phyloP scores from a whole-genome alignment of 2,113 vertebrate genomes.

The Erinaceus europaeus region DNA sequence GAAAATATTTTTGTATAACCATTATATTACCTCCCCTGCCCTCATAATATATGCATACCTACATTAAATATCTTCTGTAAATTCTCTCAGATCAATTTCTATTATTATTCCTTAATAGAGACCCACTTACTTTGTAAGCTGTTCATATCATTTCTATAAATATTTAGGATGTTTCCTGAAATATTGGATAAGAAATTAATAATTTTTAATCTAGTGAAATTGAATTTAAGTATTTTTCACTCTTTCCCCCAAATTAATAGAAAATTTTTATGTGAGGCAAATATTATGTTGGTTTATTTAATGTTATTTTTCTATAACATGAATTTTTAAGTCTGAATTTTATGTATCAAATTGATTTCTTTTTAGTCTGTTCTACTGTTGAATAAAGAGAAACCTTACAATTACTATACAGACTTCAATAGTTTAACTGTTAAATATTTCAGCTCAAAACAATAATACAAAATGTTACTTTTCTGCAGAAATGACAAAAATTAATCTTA shows the following conservation, averaged over 20 bases:
- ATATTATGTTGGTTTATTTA: conserved; percentile 32
- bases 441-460: conserved; percentile 48
- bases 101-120: conserved; percentile 15
- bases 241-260: not conserved
- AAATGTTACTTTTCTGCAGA: conserved; percentile 28
- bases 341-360: conserved; percentile 48
- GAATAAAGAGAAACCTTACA: conserved; percentile 18
- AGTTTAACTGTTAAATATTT: conserved; percentile 49
- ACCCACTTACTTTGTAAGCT: conserved; percentile 21
- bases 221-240: conserved; percentile 31
- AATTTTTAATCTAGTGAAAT: conserved; percentile 42
- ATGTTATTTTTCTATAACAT: conserved; percentile 21
- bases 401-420: not conserved
- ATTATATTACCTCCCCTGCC: too few species aligned
- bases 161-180: conserved; percentile 37
- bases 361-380: conserved; percentile 40
- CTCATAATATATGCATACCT: conserved; percentile 17
- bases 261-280: conserved; percentile 10
- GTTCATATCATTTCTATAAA: conserved; percentile 32
- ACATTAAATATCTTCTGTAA: conserved; percentile 37
- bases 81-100: conserved; percentile 11
- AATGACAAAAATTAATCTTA: conserved; percentile 31
- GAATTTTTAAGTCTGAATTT: conserved; percentile 27
- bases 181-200: not conserved
- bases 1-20: too few species aligned